Conservation (phyloP, 2,888 invertebrate genomes). For the Pemphredon lugubris region DNA sequence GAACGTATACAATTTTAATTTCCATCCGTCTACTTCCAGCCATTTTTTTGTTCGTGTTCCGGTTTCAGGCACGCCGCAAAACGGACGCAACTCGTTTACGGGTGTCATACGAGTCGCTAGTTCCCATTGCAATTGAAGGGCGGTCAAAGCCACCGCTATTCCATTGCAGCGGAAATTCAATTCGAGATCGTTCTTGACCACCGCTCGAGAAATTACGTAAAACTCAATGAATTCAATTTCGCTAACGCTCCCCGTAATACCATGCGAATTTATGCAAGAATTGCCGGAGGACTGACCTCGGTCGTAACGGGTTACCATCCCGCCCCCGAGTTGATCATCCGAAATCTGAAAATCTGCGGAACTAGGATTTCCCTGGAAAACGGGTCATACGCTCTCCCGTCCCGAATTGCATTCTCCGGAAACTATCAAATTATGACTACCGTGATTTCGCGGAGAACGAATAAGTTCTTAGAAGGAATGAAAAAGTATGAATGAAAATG, state of each 20-base stretch:
- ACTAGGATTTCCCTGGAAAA: background rate
- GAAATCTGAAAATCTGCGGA: conserved; percentile 4
- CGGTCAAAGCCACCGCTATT: conserved; percentile 68
- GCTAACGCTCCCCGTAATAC: conserved; percentile 32
- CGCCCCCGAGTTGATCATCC: conserved; percentile 2
- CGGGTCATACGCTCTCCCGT: background rate
- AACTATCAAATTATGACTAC: too few relatives aligned
- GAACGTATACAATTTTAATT: conserved; percentile 51
- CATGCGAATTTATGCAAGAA: conserved; percentile 48
- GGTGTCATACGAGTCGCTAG: conserved; percentile 56
- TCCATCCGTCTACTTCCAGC: conserved; percentile 22
- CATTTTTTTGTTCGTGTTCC: background rate
- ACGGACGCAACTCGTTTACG: conserved; percentile 69
- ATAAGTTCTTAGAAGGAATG: too few relatives aligned
- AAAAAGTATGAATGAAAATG: too few relatives aligned
- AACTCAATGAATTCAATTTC: conserved; percentile 60
- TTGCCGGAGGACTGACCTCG: conserved; percentile 46
- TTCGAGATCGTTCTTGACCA: conserved; percentile 68
- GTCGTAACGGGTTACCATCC: conserved; percentile 3
- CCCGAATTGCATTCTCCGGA: too few relatives aligned
- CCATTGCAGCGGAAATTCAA: conserved; percentile 71
- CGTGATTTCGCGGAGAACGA: too few relatives aligned
- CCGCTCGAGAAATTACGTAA: conserved; percentile 63
- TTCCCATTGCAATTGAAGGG: conserved; percentile 73
- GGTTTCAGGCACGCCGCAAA: conserved; percentile 32